Conservation (phyloP, 2,113 vertebrate species). For the Pteropus alecto region DNA sequence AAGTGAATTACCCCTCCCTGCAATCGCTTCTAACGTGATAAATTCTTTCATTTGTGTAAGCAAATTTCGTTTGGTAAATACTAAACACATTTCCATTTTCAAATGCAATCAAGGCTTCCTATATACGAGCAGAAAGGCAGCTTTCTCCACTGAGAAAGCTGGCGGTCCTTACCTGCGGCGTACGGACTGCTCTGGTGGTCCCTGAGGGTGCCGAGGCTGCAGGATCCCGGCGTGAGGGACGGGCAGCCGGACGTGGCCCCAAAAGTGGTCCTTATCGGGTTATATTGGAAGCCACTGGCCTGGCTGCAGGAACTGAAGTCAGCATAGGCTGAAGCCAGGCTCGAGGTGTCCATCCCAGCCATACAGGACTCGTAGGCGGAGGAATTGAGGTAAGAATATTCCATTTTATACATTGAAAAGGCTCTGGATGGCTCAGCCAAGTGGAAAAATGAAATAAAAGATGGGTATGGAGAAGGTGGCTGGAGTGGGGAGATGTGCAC, state of each 20-base stretch:
- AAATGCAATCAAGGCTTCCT: slow-evolving; percentile 99
- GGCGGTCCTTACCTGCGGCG: slow-evolving; percentile 97
- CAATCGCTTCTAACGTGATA: slow-evolving; percentile 99
- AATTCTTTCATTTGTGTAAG: slow-evolving; percentile 99
- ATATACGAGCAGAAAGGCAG: slow-evolving; percentile 90
- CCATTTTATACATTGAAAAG: slow-evolving; percentile 99
- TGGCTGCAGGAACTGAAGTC: slow-evolving; percentile 99
- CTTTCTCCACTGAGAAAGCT: slow-evolving; percentile 84
- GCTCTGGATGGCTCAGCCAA: slow-evolving; percentile 93
- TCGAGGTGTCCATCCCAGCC: slow-evolving; percentile 99
- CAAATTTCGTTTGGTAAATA: slow-evolving; percentile 99
- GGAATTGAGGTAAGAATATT: slow-evolving; percentile 99
- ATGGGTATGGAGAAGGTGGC: slow-evolving; percentile 87
- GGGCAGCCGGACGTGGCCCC: slow-evolving; percentile 98
- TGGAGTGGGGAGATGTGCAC: slow-evolving; percentile 96
- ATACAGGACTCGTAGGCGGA: slow-evolving; percentile 99
- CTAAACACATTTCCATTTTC: slow-evolving; percentile 99
- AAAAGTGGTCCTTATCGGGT: slow-evolving; percentile 99
- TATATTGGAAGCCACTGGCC: slow-evolving; percentile 99
- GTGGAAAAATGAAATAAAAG: slow-evolving; percentile 85
- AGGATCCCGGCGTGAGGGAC: slow-evolving; percentile 98
- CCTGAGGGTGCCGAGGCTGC: slow-evolving; percentile 98
- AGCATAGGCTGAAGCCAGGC: slow-evolving; percentile 99
- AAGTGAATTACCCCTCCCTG: slow-evolving; percentile 99
- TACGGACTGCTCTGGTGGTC: slow-evolving; percentile 99